Conservation (phyloP, 2,113 vertebrate species). For the Hystrix brachyura region DNA sequence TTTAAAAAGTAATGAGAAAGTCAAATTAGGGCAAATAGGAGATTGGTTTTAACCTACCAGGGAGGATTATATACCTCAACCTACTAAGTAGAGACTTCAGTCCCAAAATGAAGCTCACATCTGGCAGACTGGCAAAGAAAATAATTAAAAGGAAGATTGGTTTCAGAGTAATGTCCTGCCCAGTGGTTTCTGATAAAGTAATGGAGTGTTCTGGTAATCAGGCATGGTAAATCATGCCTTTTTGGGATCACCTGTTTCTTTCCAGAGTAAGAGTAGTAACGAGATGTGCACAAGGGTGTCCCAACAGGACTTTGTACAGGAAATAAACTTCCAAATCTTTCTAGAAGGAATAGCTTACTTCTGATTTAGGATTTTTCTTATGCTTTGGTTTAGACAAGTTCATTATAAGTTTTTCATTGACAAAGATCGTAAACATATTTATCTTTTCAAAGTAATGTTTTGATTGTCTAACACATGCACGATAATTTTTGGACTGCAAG, state of each 20-base stretch:
- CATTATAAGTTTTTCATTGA: neutral
- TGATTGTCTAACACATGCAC: neutral
- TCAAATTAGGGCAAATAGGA: neutral
- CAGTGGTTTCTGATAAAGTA: neutral
- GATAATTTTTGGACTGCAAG: neutral
- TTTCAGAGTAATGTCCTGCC: neutral
- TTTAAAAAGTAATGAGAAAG: conserved; percentile 24
- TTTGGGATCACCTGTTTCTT: neutral
- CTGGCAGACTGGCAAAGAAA: neutral
- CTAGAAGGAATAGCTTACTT: neutral
- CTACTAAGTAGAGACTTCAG: neutral
- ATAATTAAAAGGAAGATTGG: neutral
- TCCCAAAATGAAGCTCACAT: neutral
- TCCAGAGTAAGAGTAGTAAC: neutral
- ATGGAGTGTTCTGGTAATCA: neutral
- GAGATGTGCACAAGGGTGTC: neutral
- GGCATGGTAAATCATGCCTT: neutral
- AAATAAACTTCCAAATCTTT: neutral
- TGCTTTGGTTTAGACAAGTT: neutral
- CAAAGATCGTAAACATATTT: neutral
- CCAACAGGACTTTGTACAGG: neutral
- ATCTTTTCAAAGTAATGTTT: neutral
- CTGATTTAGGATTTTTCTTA: neutral
- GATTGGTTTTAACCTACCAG: neutral
- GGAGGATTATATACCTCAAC: neutral